Evolutionary conservation across 35 echinoderm and acorn worm species (phyloP).

Genomic region (Heliocidaris tuberculata): DNA sequence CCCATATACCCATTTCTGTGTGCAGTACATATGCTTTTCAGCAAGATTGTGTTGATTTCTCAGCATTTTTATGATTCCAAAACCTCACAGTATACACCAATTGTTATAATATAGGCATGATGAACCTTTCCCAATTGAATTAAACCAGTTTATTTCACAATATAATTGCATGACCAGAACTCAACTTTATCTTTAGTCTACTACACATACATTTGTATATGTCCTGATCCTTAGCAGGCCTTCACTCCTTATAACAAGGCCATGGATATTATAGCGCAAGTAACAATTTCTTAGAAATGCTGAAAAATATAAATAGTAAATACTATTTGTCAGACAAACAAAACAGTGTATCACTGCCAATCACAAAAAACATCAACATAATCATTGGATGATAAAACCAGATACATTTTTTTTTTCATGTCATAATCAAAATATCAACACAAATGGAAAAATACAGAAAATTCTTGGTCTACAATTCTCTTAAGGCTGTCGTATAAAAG

Average conservation of each 20-base stretch:
- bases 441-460: neutral
- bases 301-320: slow-evolving; percentile 1
- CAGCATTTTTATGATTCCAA: too few species aligned
- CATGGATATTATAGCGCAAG: neutral
- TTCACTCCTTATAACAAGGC: neutral
- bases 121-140: too few species aligned
- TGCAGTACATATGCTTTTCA: too few species aligned
- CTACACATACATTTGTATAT: neutral
- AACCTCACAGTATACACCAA: too few species aligned
- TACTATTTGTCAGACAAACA: neutral
- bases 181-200: too few species aligned
- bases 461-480: neutral
- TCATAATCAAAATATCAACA: neutral
- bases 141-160: too few species aligned
- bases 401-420: neutral
- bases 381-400: neutral
- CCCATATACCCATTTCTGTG: too few species aligned
- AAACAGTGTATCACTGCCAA: neutral
- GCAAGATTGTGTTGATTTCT: too few species aligned
- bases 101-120: too few species aligned
- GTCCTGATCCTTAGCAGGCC: neutral
- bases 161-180: too few species aligned
- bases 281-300: slow-evolving; percentile 12
- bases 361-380: neutral
- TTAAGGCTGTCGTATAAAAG: neutral